Conservation (phyloP, 2,797 vertebrate species). For the Cyprinodon diabolis region DNA sequence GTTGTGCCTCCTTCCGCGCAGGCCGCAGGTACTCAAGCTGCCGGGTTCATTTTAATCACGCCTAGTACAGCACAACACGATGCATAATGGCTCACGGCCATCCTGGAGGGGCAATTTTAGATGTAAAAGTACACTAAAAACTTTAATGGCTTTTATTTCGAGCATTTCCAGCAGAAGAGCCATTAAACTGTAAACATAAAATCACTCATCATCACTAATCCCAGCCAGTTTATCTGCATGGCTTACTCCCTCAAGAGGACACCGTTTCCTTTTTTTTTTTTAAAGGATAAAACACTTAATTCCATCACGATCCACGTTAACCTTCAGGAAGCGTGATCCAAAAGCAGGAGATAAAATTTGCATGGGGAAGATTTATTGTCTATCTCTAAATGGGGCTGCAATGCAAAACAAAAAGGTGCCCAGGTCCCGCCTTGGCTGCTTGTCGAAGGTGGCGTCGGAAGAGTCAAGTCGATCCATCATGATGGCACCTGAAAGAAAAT, state of each 20-base stretch:
- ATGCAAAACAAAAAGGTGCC: slow-evolving; percentile 77
- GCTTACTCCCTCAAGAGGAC: slow-evolving; percentile 56
- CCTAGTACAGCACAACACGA: slow-evolving; percentile 20
- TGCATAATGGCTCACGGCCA: slow-evolving; percentile 55
- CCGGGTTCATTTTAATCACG: slow-evolving; percentile 59
- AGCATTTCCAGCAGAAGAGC: slow-evolving; percentile 69
- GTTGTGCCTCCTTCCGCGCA: slow-evolving; percentile 72
- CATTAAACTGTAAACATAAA: slow-evolving; percentile 77
- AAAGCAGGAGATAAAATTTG: slow-evolving; percentile 78
- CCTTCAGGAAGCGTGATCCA: slow-evolving; percentile 80
- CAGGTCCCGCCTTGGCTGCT: slow-evolving; percentile 68
- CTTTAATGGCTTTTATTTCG: slow-evolving; percentile 76
- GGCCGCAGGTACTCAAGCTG: slow-evolving; percentile 68
- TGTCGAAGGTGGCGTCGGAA: slow-evolving; percentile 83
- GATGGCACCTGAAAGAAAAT: slow-evolving; percentile 81
- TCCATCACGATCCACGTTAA: slow-evolving; percentile 75
- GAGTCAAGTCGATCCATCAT: slow-evolving; percentile 84
- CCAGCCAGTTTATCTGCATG: slow-evolving; percentile 64
- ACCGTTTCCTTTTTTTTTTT: slow-evolving; percentile 27
- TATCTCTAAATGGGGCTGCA: slow-evolving; percentile 73
- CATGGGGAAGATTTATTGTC: slow-evolving; percentile 85
- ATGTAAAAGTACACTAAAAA: slow-evolving; percentile 67
- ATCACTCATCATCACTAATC: slow-evolving; percentile 74
- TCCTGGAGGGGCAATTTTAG: slow-evolving; percentile 70
- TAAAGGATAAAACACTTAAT: slow-evolving; percentile 62